Conservation (phyloP, 1,140 invertebrate genomes). For the Brachionus paranguensis region DNA sequence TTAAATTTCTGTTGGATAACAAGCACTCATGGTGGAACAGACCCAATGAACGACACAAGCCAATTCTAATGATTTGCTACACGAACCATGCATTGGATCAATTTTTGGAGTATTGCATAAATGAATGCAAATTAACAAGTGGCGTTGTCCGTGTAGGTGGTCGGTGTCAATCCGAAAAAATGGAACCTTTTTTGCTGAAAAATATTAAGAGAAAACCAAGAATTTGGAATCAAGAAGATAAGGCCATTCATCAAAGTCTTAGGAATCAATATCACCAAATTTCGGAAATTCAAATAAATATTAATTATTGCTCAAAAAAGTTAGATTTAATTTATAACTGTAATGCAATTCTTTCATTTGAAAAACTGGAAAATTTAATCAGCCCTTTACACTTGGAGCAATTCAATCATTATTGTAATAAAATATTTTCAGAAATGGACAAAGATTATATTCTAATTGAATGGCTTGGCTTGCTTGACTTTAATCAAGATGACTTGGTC, state of each 20-base stretch:
- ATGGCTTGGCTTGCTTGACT: not conserved
- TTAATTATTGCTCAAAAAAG: not conserved
- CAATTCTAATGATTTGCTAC: constrained; percentile 69
- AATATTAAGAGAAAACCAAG: not conserved
- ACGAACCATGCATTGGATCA: constrained; percentile 77
- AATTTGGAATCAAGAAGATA: not conserved
- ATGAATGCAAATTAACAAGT: constrained; percentile 25
- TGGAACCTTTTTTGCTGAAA: not conserved
- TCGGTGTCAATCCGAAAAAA: not conserved
- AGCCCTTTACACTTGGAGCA: not conserved
- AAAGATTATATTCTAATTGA: not conserved
- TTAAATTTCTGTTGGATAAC: constrained; percentile 57
- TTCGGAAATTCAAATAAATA: not conserved
- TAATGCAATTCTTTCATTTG: not conserved
- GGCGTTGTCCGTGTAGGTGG: constrained; percentile 20
- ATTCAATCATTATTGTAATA: not conserved
- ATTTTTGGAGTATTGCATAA: constrained; percentile 42
- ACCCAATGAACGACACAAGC: constrained; percentile 42
- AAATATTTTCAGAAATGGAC: not conserved
- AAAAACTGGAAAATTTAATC: not conserved
- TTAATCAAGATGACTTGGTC: not conserved
- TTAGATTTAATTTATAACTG: not conserved
- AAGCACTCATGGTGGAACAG: constrained; percentile 43
- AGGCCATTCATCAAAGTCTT: not conserved
- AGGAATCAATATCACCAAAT: not conserved